phyloP scores from a whole-genome alignment of 2,888 invertebrate species.

The Esperia sulphurella region DNA sequence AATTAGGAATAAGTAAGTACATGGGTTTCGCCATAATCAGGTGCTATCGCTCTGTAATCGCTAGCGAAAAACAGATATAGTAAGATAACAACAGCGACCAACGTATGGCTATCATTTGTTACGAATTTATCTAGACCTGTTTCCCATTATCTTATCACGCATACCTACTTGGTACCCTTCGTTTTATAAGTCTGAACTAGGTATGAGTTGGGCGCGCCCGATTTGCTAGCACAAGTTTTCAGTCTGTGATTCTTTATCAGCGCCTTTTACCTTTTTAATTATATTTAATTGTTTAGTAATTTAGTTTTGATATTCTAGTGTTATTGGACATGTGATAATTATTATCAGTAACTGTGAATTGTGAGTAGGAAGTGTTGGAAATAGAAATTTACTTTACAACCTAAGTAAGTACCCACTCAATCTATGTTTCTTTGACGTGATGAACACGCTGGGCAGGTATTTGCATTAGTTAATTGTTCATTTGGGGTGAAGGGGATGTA shows the following conservation, averaged over 20 bases:
- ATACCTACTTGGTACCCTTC: conserved; percentile 53
- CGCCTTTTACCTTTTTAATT: not conserved
- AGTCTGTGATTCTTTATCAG: not conserved
- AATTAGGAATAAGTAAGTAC: conserved; percentile 9
- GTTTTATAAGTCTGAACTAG: conserved; percentile 52
- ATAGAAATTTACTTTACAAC: no score
- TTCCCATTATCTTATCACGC: conserved; percentile 72
- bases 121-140: conserved; percentile 77
- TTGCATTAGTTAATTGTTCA: no score
- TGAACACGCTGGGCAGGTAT: no score
- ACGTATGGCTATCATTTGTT: conserved; percentile 53
- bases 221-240: not conserved
- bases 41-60: conserved; percentile 63
- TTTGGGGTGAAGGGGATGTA: no score
- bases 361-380: no score
- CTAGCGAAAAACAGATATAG: conserved; percentile 53
- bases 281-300: not conserved
- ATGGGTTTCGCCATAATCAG: conserved; percentile 45
- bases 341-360: not conserved
- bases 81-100: conserved; percentile 30
- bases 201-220: conserved; percentile 46
- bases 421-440: no score
- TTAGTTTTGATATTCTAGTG: not conserved
- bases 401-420: no score
- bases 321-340: conserved; percentile 8